These are phyloP conservation scores for Chrysaora quinquecirrha DNA, from an alignment of 30 jellyfish, hydroid and myxozoan species.

Conservation along the genomic window DNA sequence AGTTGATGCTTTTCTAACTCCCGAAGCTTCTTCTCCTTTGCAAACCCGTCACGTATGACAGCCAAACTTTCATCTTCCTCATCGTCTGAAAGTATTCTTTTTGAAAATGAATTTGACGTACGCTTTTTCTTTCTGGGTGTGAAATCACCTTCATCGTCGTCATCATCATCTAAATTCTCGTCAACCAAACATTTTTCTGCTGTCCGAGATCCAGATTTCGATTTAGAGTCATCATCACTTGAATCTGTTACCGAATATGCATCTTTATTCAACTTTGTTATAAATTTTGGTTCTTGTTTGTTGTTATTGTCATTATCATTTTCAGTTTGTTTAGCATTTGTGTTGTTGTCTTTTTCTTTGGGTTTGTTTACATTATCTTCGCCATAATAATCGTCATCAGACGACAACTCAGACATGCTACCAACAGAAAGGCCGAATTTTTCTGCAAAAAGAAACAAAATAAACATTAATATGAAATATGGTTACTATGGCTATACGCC, in stretches of 20 bases:
- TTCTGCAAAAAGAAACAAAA: constrained; percentile 6
- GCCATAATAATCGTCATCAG: constrained; percentile 46
- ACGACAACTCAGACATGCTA: constrained; percentile 38
- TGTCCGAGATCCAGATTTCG: background rate
- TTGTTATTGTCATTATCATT: background rate
- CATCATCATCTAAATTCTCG: constrained; percentile 16
- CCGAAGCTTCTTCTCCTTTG: background rate
- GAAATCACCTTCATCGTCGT: constrained; percentile 15
- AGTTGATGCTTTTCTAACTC: background rate
- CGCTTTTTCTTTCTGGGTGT: constrained; percentile 33
- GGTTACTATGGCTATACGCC: no score
- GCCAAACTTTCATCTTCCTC: constrained; percentile 33
- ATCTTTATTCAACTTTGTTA: no score
- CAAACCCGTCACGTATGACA: background rate
- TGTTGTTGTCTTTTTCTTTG: background rate
- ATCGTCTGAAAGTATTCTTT: constrained; percentile 27
- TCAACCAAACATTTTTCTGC: constrained; percentile 14
- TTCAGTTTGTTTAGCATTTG: background rate
- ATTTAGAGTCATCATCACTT: background rate
- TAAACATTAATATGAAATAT: background rate
- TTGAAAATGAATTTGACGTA: background rate
- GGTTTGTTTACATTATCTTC: background rate
- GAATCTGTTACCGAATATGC: constrained; percentile 5
- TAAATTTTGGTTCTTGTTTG: no score
- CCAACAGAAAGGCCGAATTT: constrained; percentile 10